Conservation (phyloP, 2,113 vertebrate genomes). For the Ammodytes marinus region DNA sequence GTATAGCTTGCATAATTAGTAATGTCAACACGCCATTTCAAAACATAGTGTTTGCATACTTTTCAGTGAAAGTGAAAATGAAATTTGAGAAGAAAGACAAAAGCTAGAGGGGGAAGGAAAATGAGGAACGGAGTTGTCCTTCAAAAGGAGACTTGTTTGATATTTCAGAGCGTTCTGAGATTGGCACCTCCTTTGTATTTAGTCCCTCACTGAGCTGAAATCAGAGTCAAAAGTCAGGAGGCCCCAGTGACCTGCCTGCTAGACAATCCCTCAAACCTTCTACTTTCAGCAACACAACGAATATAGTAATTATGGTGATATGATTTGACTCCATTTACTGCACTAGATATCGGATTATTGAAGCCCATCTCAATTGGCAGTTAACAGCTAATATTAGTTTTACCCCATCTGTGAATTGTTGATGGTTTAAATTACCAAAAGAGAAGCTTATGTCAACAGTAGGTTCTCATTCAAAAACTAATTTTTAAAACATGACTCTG, state of each 20-base stretch:
- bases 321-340: background rate
- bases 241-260: conserved; percentile 28
- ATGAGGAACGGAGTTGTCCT: conserved; percentile 13
- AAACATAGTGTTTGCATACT: background rate
- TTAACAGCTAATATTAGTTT: background rate
- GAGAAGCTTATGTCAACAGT: background rate
- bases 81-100: background rate
- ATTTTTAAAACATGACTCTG: background rate
- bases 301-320: background rate
- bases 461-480: background rate
- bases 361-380: background rate
- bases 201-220: conserved; percentile 45
- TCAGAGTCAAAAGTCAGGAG: conserved; percentile 60
- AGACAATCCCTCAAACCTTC: conserved; percentile 15
- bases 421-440: no score
- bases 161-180: conserved; percentile 39
- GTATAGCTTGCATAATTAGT: background rate
- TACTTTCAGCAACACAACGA: conserved; percentile 10
- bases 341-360: background rate
- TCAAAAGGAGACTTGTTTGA: conserved; percentile 52
- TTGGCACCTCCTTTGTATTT: conserved; percentile 58
- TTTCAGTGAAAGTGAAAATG: background rate
- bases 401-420: background rate
- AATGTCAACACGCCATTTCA: background rate
- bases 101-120: background rate